These are phyloP conservation scores for Drosophila funebris DNA, from an alignment of 1,140 invertebrate genomes.

Conservation along the genomic window DNA sequence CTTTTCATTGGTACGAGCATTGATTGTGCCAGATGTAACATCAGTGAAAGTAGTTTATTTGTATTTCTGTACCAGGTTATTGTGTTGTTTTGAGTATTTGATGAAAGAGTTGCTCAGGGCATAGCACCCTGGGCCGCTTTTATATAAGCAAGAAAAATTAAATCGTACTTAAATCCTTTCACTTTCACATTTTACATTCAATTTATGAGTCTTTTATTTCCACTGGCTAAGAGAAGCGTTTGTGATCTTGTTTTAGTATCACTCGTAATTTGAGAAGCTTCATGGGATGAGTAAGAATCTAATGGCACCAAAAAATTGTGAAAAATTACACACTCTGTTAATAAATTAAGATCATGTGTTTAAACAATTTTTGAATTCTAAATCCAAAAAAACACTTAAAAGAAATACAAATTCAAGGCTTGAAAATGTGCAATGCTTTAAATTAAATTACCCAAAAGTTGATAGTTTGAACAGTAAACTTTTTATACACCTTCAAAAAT, in stretches of 20 bases:
- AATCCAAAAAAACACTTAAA: no score
- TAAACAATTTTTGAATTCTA: no score
- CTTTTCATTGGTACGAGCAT: slow-evolving; percentile 35
- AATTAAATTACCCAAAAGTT: no score
- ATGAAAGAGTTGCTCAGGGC: slow-evolving; percentile 48
- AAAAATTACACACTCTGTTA: not conserved
- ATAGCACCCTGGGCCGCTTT: slow-evolving; percentile 29
- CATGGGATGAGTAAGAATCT: not conserved
- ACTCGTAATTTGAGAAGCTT: not conserved
- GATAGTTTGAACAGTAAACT: slow-evolving; percentile 11
- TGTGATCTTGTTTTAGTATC: slow-evolving; percentile 6
- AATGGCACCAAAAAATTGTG: not conserved
- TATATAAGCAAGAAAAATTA: slow-evolving; percentile 41
- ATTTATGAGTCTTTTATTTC: slow-evolving; percentile 50
- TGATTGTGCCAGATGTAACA: slow-evolving; percentile 32
- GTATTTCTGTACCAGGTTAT: slow-evolving; percentile 14
- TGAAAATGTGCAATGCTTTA: not conserved
- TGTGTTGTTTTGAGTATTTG: slow-evolving; percentile 33
- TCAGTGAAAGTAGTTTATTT: slow-evolving; percentile 55
- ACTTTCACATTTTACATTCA: slow-evolving; percentile 60
- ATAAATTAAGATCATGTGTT: no score
- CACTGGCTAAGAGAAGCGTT: slow-evolving; percentile 22
- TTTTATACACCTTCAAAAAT: no score
- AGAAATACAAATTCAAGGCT: no score
- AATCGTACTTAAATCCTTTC: slow-evolving; percentile 72